Evolutionary conservation across 2,797 vertebrate species (phyloP).

Genomic region (Lagorchestes hirsutus): DNA sequence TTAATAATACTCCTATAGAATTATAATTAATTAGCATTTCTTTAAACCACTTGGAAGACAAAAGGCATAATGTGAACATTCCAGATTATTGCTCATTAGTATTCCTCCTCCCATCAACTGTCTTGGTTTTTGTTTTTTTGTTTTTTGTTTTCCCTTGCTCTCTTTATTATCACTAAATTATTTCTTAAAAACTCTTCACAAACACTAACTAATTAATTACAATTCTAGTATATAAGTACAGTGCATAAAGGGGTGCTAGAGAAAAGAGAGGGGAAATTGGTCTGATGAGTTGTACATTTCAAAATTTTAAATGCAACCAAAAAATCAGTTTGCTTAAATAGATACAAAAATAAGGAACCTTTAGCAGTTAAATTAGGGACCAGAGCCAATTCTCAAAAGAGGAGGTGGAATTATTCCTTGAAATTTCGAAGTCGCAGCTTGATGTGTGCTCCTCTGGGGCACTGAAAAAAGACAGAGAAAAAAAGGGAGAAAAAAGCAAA

Average conservation of each 20-base stretch:
- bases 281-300: slow-evolving; percentile 64
- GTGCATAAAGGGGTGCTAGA: slow-evolving; percentile 40
- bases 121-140: not conserved
- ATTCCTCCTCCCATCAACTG: slow-evolving; percentile 36
- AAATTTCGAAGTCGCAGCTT: slow-evolving; percentile 54
- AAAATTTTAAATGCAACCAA: slow-evolving; percentile 55
- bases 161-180: slow-evolving; percentile 48
- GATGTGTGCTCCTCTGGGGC: slow-evolving; percentile 9
- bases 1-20: slow-evolving; percentile 49
- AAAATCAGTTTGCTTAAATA: slow-evolving; percentile 52
- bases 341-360: slow-evolving; percentile 22
- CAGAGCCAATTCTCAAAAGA: slow-evolving; percentile 47
- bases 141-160: not conserved
- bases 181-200: slow-evolving; percentile 58
- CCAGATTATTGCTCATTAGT: slow-evolving; percentile 67
- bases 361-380: slow-evolving; percentile 44
- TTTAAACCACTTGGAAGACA: slow-evolving; percentile 60
- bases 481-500: not conserved
- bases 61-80: slow-evolving; percentile 46
- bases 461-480: not conserved
- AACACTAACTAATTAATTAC: slow-evolving; percentile 68
- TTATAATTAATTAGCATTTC: slow-evolving; percentile 61
- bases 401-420: slow-evolving; percentile 52
- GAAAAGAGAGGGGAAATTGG: slow-evolving; percentile 59
- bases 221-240: slow-evolving; percentile 51